Evolutionary conservation across 1,140 invertebrate species (phyloP), one percentile per base, ranked within the genome.

Genomic region (Arctopsyche grandis): DNA sequence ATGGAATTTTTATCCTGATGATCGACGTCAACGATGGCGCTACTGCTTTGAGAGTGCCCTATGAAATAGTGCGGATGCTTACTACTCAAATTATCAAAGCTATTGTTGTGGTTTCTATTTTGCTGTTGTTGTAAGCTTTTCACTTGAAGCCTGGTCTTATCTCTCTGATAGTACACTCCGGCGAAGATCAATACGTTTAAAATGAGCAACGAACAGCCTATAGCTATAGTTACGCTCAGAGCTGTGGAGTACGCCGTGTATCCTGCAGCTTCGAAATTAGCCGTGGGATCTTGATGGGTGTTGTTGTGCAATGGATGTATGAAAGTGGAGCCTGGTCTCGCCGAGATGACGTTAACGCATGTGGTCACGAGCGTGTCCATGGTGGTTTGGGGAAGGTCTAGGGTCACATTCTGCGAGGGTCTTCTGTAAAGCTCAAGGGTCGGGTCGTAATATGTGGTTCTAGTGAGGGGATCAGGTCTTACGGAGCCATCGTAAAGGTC

Each of bases 131-230:
- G 92, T 29, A 93, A 86, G 29, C 90, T 91, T 87, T 95, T 94
- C n/a, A 94, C 94, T 86, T 95, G 94, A 77, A 94, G 89, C 77
- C 93, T 87, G 9, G 93, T 94, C 85, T 95, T 95, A 85, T 96
- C 94, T 48, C 94, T 87, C 84, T 96, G 95, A 86, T 96, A 96
- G 85, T 95, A 96, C 0, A 97, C 94, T 0, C 90, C 94, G 52
- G 94, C 94, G 83, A 96, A 96, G 80, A 97, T 95, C 4, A 97
- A 89, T 9, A 97, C 92, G 85, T 97, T 97, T 9, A 97, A 87
- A 69, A 97, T 93, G 12, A 97, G 89, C 16, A 98, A 86, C 0
- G 94, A 94, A 84, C 95, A 96, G 0, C 96, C 96, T 29, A 97
- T 95, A 0, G 95, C 95, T 79, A 97, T 95, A 1, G 95, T 97